These are phyloP conservation scores for Lasioglossum calceatum DNA, from an alignment of 2,888 invertebrate genomes.

Conservation along the genomic window DNA sequence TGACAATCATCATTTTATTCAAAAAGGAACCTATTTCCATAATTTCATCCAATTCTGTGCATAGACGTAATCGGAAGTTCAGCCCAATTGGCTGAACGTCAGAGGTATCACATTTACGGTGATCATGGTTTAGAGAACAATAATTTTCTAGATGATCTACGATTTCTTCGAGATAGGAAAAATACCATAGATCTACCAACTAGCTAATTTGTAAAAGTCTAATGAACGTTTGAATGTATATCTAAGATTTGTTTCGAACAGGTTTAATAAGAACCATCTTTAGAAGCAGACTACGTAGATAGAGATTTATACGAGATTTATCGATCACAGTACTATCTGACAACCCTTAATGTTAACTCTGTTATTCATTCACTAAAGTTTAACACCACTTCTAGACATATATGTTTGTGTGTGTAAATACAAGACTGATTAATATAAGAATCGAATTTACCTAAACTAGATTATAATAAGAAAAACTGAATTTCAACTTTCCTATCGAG, in stretches of 20 bases:
- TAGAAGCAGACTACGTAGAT: not conserved
- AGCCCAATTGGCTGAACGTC: no score
- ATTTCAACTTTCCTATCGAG: not conserved
- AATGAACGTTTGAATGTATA: not conserved
- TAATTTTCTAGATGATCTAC: not conserved
- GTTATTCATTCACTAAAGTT: not conserved
- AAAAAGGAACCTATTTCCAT: no score
- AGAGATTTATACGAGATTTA: not conserved
- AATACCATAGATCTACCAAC: not conserved
- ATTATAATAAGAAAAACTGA: not conserved
- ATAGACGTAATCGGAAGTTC: no score
- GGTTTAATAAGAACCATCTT: not conserved
- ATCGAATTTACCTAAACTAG: not conserved
- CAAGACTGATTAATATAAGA: not conserved
- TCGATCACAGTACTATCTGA: slow-evolving; percentile 28
- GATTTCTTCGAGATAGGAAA: not conserved
- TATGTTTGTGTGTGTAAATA: not conserved
- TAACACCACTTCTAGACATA: not conserved
- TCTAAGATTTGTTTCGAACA: not conserved
- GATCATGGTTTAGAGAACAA: not conserved
- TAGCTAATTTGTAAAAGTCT: not conserved
- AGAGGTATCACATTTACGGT: no score
- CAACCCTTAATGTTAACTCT: not conserved
- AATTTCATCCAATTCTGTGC: no score
- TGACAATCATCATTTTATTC: no score